A percentile compares a stretch with the other conserved stretches of the same genome.
Conservation (phyloP, 2,888 invertebrate species). For the Metellina segmentata region DNA sequence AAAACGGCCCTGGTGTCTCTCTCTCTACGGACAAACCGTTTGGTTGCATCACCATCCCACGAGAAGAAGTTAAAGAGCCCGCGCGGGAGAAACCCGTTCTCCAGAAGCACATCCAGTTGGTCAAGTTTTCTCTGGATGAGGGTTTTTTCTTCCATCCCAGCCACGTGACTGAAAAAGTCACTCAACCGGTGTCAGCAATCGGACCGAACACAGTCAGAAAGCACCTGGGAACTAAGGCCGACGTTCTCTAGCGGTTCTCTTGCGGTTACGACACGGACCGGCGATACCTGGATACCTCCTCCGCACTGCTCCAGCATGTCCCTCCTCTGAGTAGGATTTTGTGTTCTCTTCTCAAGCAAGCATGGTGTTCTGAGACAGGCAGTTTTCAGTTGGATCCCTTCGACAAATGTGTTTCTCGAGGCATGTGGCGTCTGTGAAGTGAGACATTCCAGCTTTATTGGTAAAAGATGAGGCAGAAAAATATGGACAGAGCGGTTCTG, state of each 20-base stretch:
- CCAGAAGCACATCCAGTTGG: constrained; percentile 63
- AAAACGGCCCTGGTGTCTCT: neutral
- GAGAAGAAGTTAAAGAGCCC: constrained; percentile 28
- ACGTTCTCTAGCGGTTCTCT: neutral
- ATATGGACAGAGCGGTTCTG: constrained; percentile 39
- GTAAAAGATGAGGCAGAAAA: constrained; percentile 7
- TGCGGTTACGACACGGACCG: neutral
- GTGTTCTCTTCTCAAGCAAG: constrained; percentile 5
- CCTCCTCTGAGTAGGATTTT: neutral
- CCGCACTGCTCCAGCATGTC: neutral
- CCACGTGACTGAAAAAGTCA: constrained; percentile 71
- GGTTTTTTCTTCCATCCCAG: constrained; percentile 40
- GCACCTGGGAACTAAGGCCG: constrained; percentile 60
- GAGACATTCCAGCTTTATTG: neutral
- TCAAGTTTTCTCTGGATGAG: constrained; percentile 55
- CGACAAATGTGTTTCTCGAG: neutral
- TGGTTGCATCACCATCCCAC: constrained; percentile 49
- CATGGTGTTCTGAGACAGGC: neutral
- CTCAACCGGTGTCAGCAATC: constrained; percentile 66
- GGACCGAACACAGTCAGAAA: constrained; percentile 49
- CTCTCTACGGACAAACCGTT: neutral
- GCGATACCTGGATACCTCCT: neutral
- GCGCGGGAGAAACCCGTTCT: constrained; percentile 53
- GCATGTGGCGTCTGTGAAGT: constrained; percentile 25
- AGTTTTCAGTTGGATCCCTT: neutral